These are phyloP conservation scores for Carposina sasakii DNA, from an alignment of 1,140 invertebrate genomes.

Conservation along the genomic window DNA sequence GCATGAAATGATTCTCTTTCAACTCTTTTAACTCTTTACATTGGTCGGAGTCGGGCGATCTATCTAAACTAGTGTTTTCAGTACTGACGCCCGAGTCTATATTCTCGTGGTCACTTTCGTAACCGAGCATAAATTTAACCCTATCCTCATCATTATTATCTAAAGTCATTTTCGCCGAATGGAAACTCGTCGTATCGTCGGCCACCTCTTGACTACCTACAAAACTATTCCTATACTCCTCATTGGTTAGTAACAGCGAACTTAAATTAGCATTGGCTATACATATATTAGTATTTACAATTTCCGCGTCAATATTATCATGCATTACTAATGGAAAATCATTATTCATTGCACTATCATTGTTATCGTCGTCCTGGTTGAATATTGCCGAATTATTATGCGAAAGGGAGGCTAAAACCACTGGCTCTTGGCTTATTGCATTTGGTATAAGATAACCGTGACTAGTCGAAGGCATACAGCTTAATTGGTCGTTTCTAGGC, in stretches of 20 bases:
- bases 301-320: constrained; percentile 58
- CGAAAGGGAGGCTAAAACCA: constrained; percentile 57
- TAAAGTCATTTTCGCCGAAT: constrained; percentile 42
- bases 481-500: constrained; percentile 54
- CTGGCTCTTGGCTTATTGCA: constrained; percentile 69
- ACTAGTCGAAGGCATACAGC: constrained; percentile 68
- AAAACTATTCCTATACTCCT: constrained; percentile 53
- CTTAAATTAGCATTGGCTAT: constrained; percentile 80
- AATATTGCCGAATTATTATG: constrained; percentile 64
- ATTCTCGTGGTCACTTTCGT: constrained; percentile 68
- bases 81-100: constrained; percentile 81
- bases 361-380: constrained; percentile 47
- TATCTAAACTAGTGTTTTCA: constrained; percentile 80
- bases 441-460: constrained; percentile 74
- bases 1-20: constrained; percentile 54
- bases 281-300: constrained; percentile 71
- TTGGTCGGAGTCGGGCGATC: constrained; percentile 73
- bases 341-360: constrained; percentile 32
- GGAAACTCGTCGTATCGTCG: constrained; percentile 50
- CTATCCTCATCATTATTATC: constrained; percentile 56
- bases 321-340: constrained; percentile 53
- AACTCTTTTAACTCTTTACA: constrained; percentile 48
- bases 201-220: constrained; percentile 31
- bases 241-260: constrained; percentile 73
- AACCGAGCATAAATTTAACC: constrained; percentile 68